phyloP scores from a whole-genome alignment of 2,797 vertebrate species.

The Bovichtus diacanthus region DNA sequence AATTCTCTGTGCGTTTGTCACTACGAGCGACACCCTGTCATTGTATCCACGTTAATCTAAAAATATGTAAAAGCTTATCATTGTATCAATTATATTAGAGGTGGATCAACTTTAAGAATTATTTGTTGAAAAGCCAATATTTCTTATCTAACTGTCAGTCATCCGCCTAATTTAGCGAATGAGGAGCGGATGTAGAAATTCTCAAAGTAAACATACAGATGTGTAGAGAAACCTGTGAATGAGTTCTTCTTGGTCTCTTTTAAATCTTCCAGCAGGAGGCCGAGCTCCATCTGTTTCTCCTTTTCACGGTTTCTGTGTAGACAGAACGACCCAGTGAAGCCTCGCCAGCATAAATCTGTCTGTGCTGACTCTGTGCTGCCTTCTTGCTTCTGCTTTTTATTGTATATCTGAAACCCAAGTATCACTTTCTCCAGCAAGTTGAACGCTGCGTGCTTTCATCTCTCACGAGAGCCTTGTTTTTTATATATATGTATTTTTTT shows the following conservation, averaged over 20 bases:
- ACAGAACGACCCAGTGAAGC: constrained; percentile 7
- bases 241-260: constrained; percentile 1
- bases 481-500: no score
- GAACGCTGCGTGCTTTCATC: constrained; percentile 37
- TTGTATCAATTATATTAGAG: not conserved
- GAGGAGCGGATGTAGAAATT: not conserved
- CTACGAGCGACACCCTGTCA: not conserved
- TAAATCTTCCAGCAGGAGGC: not conserved
- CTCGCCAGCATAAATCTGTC: constrained; percentile 52
- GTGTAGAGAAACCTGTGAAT: not conserved
- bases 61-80: not conserved
- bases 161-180: not conserved
- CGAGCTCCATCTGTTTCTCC: constrained; percentile 33
- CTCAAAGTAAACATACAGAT: not conserved
- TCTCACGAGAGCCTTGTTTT: not conserved
- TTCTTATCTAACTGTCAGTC: not conserved
- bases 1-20: not conserved
- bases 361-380: no score
- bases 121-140: not conserved
- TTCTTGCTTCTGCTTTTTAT: constrained; percentile 13
- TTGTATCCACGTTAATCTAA: not conserved
- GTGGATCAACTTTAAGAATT: not conserved
- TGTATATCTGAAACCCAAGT: constrained; percentile 44
- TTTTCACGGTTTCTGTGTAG: constrained; percentile 34
- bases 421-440: constrained; percentile 19